Conservation (phyloP, 2,888 invertebrate genomes). For the Diarsia rubi region DNA sequence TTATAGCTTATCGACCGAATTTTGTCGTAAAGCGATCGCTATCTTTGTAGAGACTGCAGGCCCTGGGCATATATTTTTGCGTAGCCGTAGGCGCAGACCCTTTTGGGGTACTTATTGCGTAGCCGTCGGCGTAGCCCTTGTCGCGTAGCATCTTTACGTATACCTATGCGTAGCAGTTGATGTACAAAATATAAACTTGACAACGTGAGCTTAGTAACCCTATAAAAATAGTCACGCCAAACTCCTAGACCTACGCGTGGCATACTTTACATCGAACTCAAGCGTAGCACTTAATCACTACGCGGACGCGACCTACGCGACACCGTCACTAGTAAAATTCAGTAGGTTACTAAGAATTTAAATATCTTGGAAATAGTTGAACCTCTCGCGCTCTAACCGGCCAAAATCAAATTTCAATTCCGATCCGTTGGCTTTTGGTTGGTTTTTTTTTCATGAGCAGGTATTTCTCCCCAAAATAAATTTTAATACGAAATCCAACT, state of each 20-base stretch:
- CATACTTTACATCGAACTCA: too few relatives aligned
- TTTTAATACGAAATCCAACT: not conserved
- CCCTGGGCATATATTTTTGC: conserved; percentile 6
- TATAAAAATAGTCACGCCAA: not conserved
- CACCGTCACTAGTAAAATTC: too few relatives aligned
- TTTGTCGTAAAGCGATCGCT: too few relatives aligned
- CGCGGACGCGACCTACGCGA: too few relatives aligned
- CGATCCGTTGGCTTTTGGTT: not conserved
- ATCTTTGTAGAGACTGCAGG: too few relatives aligned
- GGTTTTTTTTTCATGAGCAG: not conserved
- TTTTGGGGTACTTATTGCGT: not conserved
- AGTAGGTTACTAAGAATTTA: too few relatives aligned
- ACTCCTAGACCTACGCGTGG: too few relatives aligned
- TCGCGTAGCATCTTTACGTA: conserved; percentile 9
- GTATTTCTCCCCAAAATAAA: not conserved
- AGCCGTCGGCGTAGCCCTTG: conserved; percentile 10
- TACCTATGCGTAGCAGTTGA: not conserved
- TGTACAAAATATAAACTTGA: not conserved
- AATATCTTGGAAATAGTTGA: not conserved
- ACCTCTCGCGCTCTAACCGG: not conserved
- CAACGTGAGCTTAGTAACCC: not conserved
- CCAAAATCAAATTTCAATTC: not conserved
- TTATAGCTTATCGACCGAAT: too few relatives aligned
- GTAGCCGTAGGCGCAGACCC: conserved; percentile 17
- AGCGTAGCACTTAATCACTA: not conserved